These are phyloP conservation scores for Brevipalpus yothersi DNA, from an alignment of 1,140 invertebrate species.

Conservation along the genomic window DNA sequence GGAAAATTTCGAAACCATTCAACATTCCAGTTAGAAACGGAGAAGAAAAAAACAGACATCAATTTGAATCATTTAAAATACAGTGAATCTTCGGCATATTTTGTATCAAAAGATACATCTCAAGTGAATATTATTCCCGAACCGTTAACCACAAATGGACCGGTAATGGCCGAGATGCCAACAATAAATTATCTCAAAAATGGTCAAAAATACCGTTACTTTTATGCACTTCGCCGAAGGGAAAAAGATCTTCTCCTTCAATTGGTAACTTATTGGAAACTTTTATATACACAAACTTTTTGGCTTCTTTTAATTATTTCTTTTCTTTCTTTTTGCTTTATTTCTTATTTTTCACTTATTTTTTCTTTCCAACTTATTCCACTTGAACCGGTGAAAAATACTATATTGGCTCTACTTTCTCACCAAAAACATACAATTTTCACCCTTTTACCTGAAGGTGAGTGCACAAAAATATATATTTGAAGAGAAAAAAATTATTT, in stretches of 20 bases:
- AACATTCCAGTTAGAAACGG: no score
- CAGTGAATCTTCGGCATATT: no score
- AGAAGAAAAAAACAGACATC: no score
- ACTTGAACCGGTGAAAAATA: no score
- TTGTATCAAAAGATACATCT: no score
- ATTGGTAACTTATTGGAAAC: neutral
- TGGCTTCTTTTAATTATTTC: neutral
- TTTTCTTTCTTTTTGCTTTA: neutral
- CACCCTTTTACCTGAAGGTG: no score
- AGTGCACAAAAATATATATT: no score
- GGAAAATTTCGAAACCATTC: no score
- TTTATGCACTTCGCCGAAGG: constrained; percentile 27
- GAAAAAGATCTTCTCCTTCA: constrained; percentile 12
- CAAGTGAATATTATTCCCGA: neutral
- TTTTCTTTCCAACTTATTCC: neutral
- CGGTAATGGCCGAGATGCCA: constrained; percentile 34
- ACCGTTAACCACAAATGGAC: constrained; percentile 3
- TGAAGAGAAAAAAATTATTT: no score
- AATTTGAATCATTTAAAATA: no score
- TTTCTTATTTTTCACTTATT: neutral
- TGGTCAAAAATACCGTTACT: constrained; percentile 25
- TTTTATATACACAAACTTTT: neutral
- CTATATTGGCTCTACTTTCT: no score
- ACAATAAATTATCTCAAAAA: constrained; percentile 45
- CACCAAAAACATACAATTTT: no score